Percentiles rank a stretch among this genome's conserved stretches.
phyloP scores from a whole-genome alignment of 2,797 vertebrate species.

The Pseudochromis fuscus region DNA sequence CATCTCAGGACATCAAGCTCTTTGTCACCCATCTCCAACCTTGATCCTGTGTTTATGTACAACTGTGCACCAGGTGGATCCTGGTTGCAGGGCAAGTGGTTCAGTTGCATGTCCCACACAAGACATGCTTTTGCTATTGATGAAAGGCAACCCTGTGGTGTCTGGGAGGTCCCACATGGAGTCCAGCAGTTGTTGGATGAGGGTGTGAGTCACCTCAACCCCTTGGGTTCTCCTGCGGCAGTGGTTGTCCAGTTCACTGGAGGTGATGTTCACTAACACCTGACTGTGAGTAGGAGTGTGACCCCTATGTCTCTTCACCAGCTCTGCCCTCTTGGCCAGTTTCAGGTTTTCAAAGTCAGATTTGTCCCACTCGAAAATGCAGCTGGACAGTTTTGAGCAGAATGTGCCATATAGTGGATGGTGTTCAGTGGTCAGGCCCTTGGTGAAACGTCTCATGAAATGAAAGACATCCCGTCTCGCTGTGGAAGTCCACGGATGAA shows the following conservation, averaged over 20 bases:
- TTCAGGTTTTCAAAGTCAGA: background rate
- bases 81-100: background rate
- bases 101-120: background rate
- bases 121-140: background rate
- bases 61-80: background rate
- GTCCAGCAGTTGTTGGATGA: background rate
- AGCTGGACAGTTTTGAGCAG: constrained; percentile 3
- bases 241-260: background rate
- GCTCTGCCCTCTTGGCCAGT: background rate
- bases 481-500: background rate
- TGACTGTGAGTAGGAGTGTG: background rate
- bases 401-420: constrained; percentile 2
- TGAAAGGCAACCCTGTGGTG: background rate
- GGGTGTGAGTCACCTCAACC: background rate
- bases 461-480: background rate
- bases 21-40: background rate
- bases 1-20: background rate
- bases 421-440: background rate
- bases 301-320: accelerated
- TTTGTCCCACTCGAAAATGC: background rate
- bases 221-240: background rate
- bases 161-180: background rate
- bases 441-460: background rate
- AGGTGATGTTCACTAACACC: background rate
- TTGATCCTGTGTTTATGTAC: background rate